phyloP scores from a whole-genome alignment of 2,888 invertebrate genomes.

The Andrena flavipes region DNA sequence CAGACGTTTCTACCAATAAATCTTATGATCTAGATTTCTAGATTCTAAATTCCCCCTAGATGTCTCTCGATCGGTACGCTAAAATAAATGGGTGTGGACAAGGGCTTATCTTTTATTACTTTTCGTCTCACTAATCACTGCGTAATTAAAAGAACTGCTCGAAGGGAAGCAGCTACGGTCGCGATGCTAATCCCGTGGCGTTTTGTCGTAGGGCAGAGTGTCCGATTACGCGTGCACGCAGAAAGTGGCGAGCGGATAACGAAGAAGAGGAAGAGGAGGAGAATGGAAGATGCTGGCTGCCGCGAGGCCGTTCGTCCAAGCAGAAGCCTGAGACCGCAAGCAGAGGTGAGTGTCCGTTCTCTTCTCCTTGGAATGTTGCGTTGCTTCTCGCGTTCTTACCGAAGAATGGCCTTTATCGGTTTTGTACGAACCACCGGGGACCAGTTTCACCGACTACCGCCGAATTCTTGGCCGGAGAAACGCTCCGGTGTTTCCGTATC shows the following conservation, averaged over 20 bases:
- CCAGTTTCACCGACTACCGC: not conserved
- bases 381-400: conserved; percentile 56
- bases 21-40: too few relatives aligned
- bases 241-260: conserved; percentile 19
- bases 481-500: not conserved
- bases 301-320: conserved; percentile 64
- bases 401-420: conserved; percentile 36
- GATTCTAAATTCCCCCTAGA: too few relatives aligned
- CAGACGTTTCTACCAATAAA: not conserved
- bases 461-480: not conserved
- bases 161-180: not conserved
- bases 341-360: conserved; percentile 73
- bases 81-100: too few relatives aligned
- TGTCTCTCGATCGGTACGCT: too few relatives aligned
- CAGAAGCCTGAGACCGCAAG: conserved; percentile 67
- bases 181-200: conserved; percentile 8
- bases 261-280: conserved; percentile 31
- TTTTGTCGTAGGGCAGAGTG: conserved; percentile 44
- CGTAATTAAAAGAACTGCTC: too few relatives aligned
- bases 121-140: too few relatives aligned
- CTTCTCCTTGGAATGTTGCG: conserved; percentile 72
- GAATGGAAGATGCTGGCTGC: conserved; percentile 59
- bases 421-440: conserved; percentile 15
- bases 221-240: conserved; percentile 59
- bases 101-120: too few relatives aligned